A percentile compares a stretch with the other conserved stretches of the same genome.
Evolutionary conservation across 53 echinoderm and acorn worm species (phyloP).

Genomic region (Stichopus horrens): DNA sequence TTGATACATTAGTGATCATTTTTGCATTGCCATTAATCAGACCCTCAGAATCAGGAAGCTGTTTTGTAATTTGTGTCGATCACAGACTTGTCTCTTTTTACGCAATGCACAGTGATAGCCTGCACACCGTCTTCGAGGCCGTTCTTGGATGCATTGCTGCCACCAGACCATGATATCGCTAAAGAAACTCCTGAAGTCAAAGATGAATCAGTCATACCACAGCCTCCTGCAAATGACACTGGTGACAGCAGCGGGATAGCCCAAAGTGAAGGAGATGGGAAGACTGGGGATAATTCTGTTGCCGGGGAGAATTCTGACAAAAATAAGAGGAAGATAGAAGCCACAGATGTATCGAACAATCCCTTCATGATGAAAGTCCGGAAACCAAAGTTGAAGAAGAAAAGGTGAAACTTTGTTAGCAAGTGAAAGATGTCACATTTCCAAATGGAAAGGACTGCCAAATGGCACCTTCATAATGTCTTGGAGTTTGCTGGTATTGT

Average conservation of each 20-base stretch:
- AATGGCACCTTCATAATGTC: too few species aligned
- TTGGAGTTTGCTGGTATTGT: too few species aligned
- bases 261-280: conserved; percentile 41
- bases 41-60: too few species aligned
- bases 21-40: too few species aligned
- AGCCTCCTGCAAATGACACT: not conserved
- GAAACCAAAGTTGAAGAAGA: conserved; percentile 84
- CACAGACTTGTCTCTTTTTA: too few species aligned
- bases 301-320: conserved; percentile 28
- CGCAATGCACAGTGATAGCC: conserved; percentile 75
- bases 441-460: too few species aligned
- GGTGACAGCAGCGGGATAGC: conserved; percentile 44
- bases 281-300: conserved; percentile 44
- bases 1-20: too few species aligned
- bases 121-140: conserved; percentile 83
- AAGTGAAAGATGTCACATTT: too few species aligned
- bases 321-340: conserved; percentile 29
- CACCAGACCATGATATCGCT: conserved; percentile 82
- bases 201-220: not conserved
- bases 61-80: too few species aligned
- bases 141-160: conserved; percentile 79
- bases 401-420: conserved; percentile 56
- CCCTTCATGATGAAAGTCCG: conserved; percentile 83
- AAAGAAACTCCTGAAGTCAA: conserved; percentile 31
- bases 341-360: conserved; percentile 61